phyloP scores from a whole-genome alignment of 2,113 vertebrate species.

The Tinamus guttatus region DNA sequence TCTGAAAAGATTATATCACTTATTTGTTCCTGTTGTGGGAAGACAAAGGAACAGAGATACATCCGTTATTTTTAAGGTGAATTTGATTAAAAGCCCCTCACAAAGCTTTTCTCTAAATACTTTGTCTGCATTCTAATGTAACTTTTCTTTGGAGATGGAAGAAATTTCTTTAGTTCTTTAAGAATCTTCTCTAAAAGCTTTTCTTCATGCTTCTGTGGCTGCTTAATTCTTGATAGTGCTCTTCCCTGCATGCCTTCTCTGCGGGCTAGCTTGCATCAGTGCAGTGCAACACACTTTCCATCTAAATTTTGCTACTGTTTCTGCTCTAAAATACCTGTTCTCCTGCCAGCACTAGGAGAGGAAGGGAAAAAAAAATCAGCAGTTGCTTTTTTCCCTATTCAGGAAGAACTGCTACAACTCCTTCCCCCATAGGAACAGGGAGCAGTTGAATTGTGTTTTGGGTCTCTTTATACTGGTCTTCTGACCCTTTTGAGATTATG shows the following conservation, averaged over 20 bases:
- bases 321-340: neutral
- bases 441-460: neutral
- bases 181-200: neutral
- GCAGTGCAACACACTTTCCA: neutral
- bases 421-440: neutral
- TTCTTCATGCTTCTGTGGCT: neutral
- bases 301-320: neutral
- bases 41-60: neutral
- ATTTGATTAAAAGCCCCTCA: conserved; percentile 29
- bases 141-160: neutral
- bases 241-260: neutral
- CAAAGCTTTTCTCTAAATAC: neutral
- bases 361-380: neutral
- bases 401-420: no score
- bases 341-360: neutral
- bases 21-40: neutral
- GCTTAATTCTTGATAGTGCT: neutral
- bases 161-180: neutral
- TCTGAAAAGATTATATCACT: conserved; percentile 1
- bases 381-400: no score
- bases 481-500: neutral
- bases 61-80: neutral
- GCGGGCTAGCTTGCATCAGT: neutral
- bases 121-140: neutral
- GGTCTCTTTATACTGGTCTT: neutral